Base-by-base conservation (phyloP, 2,113 vertebrate species). In the Tachycineta bicolor region DNA sequence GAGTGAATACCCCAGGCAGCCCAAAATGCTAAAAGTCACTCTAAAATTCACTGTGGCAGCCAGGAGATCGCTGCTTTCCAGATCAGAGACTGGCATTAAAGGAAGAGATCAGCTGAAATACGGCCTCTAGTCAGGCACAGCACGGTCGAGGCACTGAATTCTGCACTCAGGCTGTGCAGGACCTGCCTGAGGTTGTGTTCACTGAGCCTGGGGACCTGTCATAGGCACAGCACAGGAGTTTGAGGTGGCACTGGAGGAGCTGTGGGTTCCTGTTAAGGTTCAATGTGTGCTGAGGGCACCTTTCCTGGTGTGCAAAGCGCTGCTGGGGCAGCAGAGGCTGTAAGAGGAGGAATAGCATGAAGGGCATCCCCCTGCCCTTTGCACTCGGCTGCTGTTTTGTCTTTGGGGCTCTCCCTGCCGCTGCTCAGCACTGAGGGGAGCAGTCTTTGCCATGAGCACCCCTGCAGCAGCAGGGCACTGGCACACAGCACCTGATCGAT, bases 331-430 rank as follows among this genome's bases (percentile, higher is more conserved):
- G 74, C 70, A 50, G 3, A 18, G 43, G 34, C 6, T 31, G 33
- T 1, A 3, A 52, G 24, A 75, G 56, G 19, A 68, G 1, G 28
- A 50, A 21, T 0, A 82, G 65, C 49, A 52, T 0, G 0, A 43
- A 22, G 47, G 2, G 7, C 11, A 7, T 17, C 17, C 65, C n/a
- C 59, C 39, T 43, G 23, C 25, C 31, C 34, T 39, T 20, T 20
- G 17, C 39, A 10, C 29, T 33, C 69, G 4, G 63, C 12, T 12
- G 13, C 15, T n/a, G 5, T 9, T 82, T 50, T 47, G 43, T 3
- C 17, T 83, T 63, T n/a, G 47, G 47, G 47, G 85, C 65, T 58
- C 34, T 5, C 14, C 55, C 49, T 63, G 43, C 15, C 46, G 0
- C 33, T 25, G 41, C 83, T 65, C 89, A 59, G 83, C 79, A 31